Conservation (phyloP, 92 coral and sea anemone species). For the Parazoanthus atlanticus region DNA sequence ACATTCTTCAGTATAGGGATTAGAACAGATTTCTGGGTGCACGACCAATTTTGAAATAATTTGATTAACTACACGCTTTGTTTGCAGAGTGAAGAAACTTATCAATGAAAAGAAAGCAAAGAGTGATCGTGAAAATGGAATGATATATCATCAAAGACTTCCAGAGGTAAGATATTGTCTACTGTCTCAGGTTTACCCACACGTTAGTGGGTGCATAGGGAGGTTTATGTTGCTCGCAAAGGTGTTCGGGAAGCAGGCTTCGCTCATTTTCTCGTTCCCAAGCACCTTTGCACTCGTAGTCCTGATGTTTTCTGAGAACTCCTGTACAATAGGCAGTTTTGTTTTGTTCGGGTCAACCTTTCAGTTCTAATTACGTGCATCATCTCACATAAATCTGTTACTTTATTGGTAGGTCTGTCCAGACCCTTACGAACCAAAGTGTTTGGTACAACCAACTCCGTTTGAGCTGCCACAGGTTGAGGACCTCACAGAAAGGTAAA, state of each 20-base stretch:
- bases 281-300: too few relatives aligned
- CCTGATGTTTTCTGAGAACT: too few relatives aligned
- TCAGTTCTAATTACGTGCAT: neutral
- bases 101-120: constrained; percentile 81
- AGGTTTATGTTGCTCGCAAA: neutral
- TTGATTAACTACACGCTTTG: neutral
- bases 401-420: constrained; percentile 71
- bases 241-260: too few relatives aligned
- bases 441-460: constrained; percentile 76
- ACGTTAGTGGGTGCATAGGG: neutral
- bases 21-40: too few relatives aligned
- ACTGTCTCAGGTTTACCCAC: neutral
- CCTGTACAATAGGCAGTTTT: too few relatives aligned
- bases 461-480: constrained; percentile 78
- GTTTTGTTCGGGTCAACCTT: too few relatives aligned
- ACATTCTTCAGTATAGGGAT: too few relatives aligned
- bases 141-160: constrained; percentile 87
- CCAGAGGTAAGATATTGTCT: constrained; percentile 73
- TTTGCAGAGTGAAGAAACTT: constrained; percentile 73
- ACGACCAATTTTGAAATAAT: neutral
- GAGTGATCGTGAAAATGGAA: constrained; percentile 89
- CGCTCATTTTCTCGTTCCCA: too few relatives aligned
- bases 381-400: neutral
- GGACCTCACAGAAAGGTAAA: constrained; percentile 65
- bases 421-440: constrained; percentile 80